A percentile compares a stretch with the other conserved stretches of the same genome.
Evolutionary conservation across 1,140 invertebrate species (phyloP).

Genomic region (Agraylea sexmaculata): DNA sequence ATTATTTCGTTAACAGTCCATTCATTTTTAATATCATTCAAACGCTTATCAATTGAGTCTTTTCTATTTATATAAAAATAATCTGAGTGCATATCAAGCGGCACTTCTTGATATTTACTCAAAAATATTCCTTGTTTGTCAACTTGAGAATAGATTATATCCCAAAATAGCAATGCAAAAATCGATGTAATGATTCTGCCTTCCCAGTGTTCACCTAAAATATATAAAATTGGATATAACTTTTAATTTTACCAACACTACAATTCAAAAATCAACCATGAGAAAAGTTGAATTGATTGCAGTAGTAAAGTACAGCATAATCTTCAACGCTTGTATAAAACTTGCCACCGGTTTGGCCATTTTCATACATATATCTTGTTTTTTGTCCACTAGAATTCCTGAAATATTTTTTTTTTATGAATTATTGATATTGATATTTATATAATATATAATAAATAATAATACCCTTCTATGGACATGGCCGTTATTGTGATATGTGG

Average conservation of each 20-base stretch:
- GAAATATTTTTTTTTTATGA: too few species aligned
- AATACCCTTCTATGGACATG: constrained; percentile 7
- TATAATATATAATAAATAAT: too few species aligned
- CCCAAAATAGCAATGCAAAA: constrained; percentile 64
- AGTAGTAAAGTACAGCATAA: too few species aligned
- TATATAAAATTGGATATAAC: background rate
- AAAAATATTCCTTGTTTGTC: constrained; percentile 47
- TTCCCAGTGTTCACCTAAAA: constrained; percentile 52
- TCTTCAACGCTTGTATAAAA: too few species aligned
- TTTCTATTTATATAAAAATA: constrained; percentile 53
- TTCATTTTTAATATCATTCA: constrained; percentile 32
- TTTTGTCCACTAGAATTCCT: too few species aligned
- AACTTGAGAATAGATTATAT: constrained; percentile 55
- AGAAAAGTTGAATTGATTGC: too few species aligned
- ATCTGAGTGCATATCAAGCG: constrained; percentile 53
- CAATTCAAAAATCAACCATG: too few species aligned
- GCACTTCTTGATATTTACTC: constrained; percentile 49
- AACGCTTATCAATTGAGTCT: constrained; percentile 40
- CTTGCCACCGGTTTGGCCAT: too few species aligned
- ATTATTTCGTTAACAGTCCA: constrained; percentile 29
- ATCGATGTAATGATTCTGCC: constrained; percentile 50
- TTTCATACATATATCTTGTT: too few species aligned
- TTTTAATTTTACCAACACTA: too few species aligned
- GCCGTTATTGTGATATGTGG: constrained; percentile 13
- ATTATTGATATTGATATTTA: too few species aligned